Percentiles rank a stretch among this genome's conserved stretches.
Conservation (phyloP, 2,113 vertebrate genomes). For the Oryzias celebensis region DNA sequence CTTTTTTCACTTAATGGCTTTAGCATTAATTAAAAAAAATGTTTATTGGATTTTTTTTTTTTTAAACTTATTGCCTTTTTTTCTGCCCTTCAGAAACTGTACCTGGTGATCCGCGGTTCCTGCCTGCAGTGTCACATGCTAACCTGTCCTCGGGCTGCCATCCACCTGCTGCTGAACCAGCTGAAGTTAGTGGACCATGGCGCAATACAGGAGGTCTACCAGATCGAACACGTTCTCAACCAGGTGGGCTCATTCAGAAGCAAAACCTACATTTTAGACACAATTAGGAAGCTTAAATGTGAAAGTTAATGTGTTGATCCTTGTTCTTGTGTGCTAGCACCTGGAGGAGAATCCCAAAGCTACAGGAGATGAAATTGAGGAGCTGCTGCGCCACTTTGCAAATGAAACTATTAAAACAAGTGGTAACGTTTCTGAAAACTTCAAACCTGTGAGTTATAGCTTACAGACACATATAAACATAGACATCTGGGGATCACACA, state of each 20-base stretch:
- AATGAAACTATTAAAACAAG: slow-evolving; percentile 61
- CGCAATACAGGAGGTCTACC: slow-evolving; percentile 84
- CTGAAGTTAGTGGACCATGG: slow-evolving; percentile 86
- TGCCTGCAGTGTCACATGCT: slow-evolving; percentile 88
- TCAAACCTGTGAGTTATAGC: slow-evolving; percentile 59
- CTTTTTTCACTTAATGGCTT: too few species aligned
- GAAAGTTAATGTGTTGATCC: too few species aligned
- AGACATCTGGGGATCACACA: not conserved
- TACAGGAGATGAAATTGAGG: slow-evolving; percentile 81
- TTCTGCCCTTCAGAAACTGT: slow-evolving; percentile 72
- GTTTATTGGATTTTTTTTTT: not conserved
- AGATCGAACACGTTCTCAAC: slow-evolving; percentile 79
- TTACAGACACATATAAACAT: not conserved
- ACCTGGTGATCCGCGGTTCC: slow-evolving; percentile 86
- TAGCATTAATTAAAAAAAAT: too few species aligned
- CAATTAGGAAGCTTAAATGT: too few species aligned
- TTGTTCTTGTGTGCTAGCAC: slow-evolving; percentile 69
- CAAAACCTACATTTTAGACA: too few species aligned
- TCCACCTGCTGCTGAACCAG: slow-evolving; percentile 88
- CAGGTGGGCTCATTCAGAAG: slow-evolving; percentile 72
- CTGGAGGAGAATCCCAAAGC: slow-evolving; percentile 80
- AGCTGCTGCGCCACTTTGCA: slow-evolving; percentile 77
- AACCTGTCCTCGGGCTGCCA: slow-evolving; percentile 81
- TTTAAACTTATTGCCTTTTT: not conserved
- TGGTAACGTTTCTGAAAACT: not conserved